These are phyloP conservation scores for Crenuchus spilurus DNA, from an alignment of 2,797 vertebrate species.

Conservation along the genomic window DNA sequence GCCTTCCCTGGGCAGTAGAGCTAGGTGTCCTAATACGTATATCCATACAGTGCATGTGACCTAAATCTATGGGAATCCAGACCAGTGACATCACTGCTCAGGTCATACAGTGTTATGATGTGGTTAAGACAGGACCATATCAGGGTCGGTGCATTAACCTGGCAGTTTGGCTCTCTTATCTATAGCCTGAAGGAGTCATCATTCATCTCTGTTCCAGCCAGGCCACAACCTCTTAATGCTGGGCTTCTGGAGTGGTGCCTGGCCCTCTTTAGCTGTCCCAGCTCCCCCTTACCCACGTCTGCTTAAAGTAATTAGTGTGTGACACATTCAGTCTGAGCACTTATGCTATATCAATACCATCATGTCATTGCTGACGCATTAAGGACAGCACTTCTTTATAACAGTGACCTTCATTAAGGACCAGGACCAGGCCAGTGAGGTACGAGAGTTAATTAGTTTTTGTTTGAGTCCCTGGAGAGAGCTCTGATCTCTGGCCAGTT, in stretches of 20 bases:
- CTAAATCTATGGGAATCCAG: constrained; percentile 32
- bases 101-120: neutral
- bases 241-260: constrained; percentile 18
- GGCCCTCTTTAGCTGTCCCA: neutral
- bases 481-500: constrained; percentile 54
- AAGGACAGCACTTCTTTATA: constrained; percentile 6
- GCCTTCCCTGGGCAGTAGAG: too few relatives aligned
- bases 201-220: constrained; percentile 52
- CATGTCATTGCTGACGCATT: constrained; percentile 5
- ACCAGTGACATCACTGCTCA: constrained; percentile 45
- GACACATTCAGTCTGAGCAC: constrained; percentile 12
- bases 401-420: constrained; percentile 7
- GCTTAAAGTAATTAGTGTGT: neutral
- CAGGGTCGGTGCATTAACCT: neutral
- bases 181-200: constrained; percentile 54
- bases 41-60: too few relatives aligned
- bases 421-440: constrained; percentile 25
- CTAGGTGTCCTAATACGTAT: too few relatives aligned
- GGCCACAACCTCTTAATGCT: constrained; percentile 48
- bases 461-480: constrained; percentile 34
- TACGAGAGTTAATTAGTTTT: constrained; percentile 29
- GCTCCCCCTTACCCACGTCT: neutral
- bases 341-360: constrained; percentile 2
- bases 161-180: constrained; percentile 60
- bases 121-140: neutral